Evolutionary conservation across 2,797 vertebrate genomes (phyloP), one percentile per base, ranked within the genome.

Genomic region (Bradypus variegatus): DNA sequence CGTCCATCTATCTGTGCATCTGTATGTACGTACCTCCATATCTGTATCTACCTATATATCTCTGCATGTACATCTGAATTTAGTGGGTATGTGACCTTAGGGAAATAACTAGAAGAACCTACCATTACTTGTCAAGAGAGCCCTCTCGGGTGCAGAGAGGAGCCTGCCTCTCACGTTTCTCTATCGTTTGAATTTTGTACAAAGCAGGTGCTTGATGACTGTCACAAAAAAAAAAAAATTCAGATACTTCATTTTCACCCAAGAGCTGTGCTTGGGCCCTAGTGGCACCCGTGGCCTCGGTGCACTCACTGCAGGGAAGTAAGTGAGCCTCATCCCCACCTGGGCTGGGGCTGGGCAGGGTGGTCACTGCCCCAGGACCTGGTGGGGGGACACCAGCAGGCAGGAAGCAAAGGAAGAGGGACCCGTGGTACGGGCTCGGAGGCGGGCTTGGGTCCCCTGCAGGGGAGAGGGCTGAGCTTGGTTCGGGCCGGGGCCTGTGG

Each of bases 131-230:
- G 58, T 81, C 48, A 88, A 73, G 72, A n/a, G 16, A 90, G 69
- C 36, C 88, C 83, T 69, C 41, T 78, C 18, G 19, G 48, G 31
- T 50, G 55, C 77, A 65, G 72, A 38, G 75, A 86, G 23, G 14
- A 38, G 80, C 67, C 69, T 81, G 45, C 58, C 86, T 90, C 83
- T 83, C 83, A 67, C 31, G 45, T 23, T 78, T 79, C 91, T 89
- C 93, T 62, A 50, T 45, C 91, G 77, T 94, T 93, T 70, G 64
- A 45, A 70, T 50, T 84, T 91, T 92, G 89, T 79, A 92, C 65
- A 58, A 85, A 93, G 36, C 87, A 58, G 69, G 31, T 69, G 38
- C 94, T 88, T 92, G 81, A 80, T 78, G 87, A 70, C 21, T 23
- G 8, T 50, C 87, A 95, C 82, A 45, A 45, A 45, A 45, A 25